Percentiles rank a stretch among this genome's conserved stretches.
phyloP scores from a whole-genome alignment of 2,113 vertebrate genomes.

The Ceyx margarethae region DNA sequence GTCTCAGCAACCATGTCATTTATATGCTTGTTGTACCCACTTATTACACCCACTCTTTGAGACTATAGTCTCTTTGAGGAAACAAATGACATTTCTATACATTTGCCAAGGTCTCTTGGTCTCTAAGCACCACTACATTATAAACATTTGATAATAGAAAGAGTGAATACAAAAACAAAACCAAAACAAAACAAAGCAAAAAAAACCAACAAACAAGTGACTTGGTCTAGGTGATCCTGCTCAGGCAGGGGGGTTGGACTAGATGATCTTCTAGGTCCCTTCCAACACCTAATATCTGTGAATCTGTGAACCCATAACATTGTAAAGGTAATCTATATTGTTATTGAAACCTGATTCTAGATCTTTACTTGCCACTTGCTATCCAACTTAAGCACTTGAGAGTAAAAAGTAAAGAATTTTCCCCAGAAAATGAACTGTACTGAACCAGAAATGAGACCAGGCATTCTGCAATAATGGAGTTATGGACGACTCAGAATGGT shows the following conservation, averaged over 20 bases:
- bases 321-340: not conserved
- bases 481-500: not conserved
- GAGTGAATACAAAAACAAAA: not conserved
- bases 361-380: not conserved
- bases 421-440: not conserved
- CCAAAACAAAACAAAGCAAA: too few relatives aligned
- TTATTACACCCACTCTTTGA: not conserved
- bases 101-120: not conserved
- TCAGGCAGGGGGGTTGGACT: too few relatives aligned
- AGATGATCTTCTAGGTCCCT: too few relatives aligned
- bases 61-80: not conserved
- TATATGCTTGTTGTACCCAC: not conserved
- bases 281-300: too few relatives aligned
- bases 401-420: not conserved
- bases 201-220: too few relatives aligned
- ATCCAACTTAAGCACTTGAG: not conserved
- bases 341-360: not conserved
- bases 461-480: not conserved
- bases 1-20: not conserved
- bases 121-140: not conserved
- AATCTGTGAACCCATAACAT: rapidly evolving
- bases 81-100: not conserved
- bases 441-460: not conserved
- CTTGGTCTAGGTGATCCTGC: too few relatives aligned
- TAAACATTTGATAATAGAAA: not conserved